Conservation (phyloP, 2,888 invertebrate genomes). For the Mesorhabditis spiculigera region DNA sequence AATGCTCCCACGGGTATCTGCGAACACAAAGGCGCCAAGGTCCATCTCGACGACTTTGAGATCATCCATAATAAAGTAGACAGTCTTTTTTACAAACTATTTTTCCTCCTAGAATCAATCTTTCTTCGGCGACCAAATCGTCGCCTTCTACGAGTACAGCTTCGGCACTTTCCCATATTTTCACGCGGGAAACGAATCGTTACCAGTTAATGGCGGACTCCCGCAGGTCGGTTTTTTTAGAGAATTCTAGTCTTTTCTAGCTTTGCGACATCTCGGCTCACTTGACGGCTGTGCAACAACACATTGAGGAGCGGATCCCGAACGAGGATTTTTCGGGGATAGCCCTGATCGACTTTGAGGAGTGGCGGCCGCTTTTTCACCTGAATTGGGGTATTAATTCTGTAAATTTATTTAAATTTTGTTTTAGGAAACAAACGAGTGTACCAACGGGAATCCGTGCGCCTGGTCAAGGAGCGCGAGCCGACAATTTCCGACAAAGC, state of each 20-base stretch:
- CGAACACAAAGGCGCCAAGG: not conserved
- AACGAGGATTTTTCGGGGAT: constrained; percentile 29
- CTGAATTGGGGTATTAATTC: constrained; percentile 27
- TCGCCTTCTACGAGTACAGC: constrained; percentile 32
- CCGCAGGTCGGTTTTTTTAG: constrained; percentile 23
- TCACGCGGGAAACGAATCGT: constrained; percentile 13
- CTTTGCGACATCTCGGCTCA: constrained; percentile 13
- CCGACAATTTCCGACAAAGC: constrained; percentile 19
- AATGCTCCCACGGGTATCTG: not conserved
- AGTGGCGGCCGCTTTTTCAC: constrained; percentile 32
- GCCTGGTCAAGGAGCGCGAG: constrained; percentile 10
- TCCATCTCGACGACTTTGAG: not conserved
- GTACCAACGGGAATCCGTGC: constrained; percentile 11
- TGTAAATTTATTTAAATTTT: too few species aligned
- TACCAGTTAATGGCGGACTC: constrained; percentile 32
- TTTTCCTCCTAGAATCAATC: constrained; percentile 12
- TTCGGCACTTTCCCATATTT: constrained; percentile 33
- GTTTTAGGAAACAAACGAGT: not conserved
- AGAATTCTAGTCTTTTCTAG: constrained; percentile 6
- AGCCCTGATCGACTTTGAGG: constrained; percentile 36
- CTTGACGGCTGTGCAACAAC: constrained; percentile 11
- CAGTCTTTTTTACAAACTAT: not conserved
- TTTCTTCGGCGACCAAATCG: constrained; percentile 23
- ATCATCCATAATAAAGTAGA: not conserved
- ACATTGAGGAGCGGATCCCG: constrained; percentile 20